Evolutionary conservation across 2,113 vertebrate genomes (phyloP).

Genomic region (Rhabdomys dilectus): DNA sequence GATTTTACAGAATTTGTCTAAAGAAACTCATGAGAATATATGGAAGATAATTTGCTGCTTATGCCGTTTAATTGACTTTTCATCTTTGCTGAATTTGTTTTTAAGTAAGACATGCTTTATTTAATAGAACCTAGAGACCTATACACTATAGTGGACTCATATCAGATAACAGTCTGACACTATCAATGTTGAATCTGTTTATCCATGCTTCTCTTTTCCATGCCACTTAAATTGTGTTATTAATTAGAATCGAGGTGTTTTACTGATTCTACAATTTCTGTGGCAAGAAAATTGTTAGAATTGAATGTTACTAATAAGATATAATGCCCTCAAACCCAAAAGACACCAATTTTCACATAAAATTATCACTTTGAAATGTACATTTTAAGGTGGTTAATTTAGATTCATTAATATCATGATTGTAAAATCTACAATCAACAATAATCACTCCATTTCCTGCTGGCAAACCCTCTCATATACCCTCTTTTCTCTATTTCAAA

Average conservation of each 20-base stretch:
- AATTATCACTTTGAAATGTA: slow-evolving; percentile 30
- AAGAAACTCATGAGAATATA: neutral
- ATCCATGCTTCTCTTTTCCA: neutral
- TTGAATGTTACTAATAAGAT: slow-evolving; percentile 54
- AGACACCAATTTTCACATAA: slow-evolving; percentile 28
- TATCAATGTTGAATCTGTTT: neutral
- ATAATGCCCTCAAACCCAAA: neutral
- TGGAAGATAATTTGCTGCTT: neutral
- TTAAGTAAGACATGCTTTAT: neutral
- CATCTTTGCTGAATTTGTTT: slow-evolving; percentile 43
- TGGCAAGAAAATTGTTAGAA: slow-evolving; percentile 45
- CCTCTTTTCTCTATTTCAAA: neutral
- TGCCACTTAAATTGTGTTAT: slow-evolving; percentile 42
- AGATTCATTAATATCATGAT: neutral
- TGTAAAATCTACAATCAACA: neutral
- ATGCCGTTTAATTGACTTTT: neutral
- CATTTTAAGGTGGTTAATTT: slow-evolving; percentile 47
- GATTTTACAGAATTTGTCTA: neutral
- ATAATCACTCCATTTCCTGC: neutral
- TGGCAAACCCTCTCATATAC: neutral
- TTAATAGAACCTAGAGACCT: neutral
- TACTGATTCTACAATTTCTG: slow-evolving; percentile 28
- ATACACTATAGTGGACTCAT: neutral
- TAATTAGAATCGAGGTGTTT: slow-evolving; percentile 22
- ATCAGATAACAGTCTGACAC: neutral